Percentiles rank a stretch among this genome's conserved stretches.
Conservation (phyloP, 2,888 invertebrate genomes). For the Adelognathus sp. region DNA sequence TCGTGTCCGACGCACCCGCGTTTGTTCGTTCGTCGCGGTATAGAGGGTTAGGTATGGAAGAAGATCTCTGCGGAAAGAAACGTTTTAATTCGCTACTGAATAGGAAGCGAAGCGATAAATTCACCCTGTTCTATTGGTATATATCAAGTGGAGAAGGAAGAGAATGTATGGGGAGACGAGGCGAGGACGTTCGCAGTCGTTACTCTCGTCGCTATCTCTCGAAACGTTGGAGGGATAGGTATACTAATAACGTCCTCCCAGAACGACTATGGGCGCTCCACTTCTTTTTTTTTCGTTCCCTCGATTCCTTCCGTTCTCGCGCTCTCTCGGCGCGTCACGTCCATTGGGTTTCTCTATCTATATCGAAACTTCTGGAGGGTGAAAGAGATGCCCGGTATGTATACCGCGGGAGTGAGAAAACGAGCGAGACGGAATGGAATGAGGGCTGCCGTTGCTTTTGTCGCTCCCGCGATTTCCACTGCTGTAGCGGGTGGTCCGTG, state of each 20-base stretch:
- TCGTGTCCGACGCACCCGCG: not conserved
- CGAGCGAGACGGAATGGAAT: not conserved
- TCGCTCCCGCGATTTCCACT: not conserved
- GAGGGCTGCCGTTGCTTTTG: not conserved
- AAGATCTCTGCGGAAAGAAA: constrained; percentile 4
- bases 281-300: constrained; percentile 31
- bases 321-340: constrained; percentile 35
- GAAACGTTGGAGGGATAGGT: constrained; percentile 24
- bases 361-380: constrained; percentile 46
- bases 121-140: constrained; percentile 39
- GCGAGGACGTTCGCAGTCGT: constrained; percentile 41
- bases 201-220: constrained; percentile 51
- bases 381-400: constrained; percentile 4
- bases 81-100: constrained; percentile 52
- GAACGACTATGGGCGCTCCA: constrained; percentile 28
- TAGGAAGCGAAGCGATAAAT: constrained; percentile 52
- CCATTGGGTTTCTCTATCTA: constrained; percentile 47
- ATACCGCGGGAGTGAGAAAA: constrained; percentile 7
- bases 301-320: constrained; percentile 1
- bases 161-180: constrained; percentile 38
- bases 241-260: constrained; percentile 55
- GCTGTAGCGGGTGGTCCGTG: not conserved
- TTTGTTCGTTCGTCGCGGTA: not conserved
- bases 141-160: not conserved
- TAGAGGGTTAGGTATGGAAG: not conserved